Conservation (phyloP, 2,113 vertebrate species). For the Pandion haliaetus region DNA sequence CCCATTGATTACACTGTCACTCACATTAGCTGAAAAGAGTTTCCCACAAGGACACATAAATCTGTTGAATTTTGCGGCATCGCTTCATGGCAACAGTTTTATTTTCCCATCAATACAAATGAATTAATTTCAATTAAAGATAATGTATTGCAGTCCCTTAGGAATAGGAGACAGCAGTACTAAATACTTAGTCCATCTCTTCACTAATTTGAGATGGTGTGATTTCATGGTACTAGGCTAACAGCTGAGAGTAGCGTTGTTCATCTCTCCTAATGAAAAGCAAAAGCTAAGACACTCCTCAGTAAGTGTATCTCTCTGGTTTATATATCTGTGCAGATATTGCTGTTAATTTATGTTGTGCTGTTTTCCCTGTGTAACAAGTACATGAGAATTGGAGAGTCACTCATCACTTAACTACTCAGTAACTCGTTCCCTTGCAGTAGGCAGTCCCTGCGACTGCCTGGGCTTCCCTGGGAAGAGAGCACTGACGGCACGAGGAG, state of each 20-base stretch:
- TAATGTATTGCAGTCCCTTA: neutral
- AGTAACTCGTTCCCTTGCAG: neutral
- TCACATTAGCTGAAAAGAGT: neutral
- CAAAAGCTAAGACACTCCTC: neutral
- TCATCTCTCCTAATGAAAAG: neutral
- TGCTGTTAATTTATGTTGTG: neutral
- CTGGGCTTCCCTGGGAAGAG: neutral
- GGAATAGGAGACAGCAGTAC: neutral
- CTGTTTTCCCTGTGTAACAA: neutral
- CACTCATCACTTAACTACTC: neutral
- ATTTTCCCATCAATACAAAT: neutral
- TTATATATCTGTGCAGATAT: neutral
- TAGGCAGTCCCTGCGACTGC: neutral
- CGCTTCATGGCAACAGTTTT: neutral
- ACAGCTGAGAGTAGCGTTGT: neutral
- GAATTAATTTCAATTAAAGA: slow-evolving; percentile 11
- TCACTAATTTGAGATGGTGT: neutral
- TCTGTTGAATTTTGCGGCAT: neutral
- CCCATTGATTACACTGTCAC: neutral
- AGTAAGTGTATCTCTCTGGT: neutral
- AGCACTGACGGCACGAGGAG: neutral
- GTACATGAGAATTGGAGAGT: neutral
- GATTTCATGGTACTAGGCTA: neutral
- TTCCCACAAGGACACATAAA: neutral
- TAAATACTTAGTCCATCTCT: neutral